Evolutionary conservation across 2,888 invertebrate genomes (phyloP).

Genomic region (Blastobasis lacticolella): DNA sequence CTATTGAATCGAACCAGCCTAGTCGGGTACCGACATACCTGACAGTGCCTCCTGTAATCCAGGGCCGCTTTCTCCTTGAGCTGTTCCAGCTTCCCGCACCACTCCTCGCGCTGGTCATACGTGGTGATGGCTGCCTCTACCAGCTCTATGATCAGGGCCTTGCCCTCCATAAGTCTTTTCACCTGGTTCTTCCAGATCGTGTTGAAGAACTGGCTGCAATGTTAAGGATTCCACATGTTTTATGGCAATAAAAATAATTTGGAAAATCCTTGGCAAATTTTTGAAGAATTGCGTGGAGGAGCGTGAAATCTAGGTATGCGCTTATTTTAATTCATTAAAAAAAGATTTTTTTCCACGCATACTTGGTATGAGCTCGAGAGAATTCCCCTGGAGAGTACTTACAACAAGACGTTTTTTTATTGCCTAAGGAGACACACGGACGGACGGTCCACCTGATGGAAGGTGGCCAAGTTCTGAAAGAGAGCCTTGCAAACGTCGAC

Average conservation of each 20-base stretch:
- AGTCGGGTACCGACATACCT: constrained; percentile 46
- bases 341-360: too few relatives aligned
- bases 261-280: too few relatives aligned
- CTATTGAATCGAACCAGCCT: background rate
- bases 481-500: too few relatives aligned
- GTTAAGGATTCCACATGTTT: background rate
- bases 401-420: background rate
- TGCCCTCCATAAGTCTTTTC: constrained; percentile 83
- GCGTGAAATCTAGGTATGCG: too few relatives aligned
- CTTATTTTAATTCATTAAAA: too few relatives aligned
- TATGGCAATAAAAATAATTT: too few relatives aligned
- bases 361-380: too few relatives aligned
- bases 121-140: constrained; percentile 92
- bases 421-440: background rate
- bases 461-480: background rate
- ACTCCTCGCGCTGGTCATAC: constrained; percentile 90
- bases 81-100: constrained; percentile 85
- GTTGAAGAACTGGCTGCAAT: constrained; percentile 83
- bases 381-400: background rate
- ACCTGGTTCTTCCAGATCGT: constrained; percentile 85
- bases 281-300: too few relatives aligned
- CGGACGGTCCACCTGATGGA: background rate
- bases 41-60: constrained; percentile 63
- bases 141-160: constrained; percentile 87
- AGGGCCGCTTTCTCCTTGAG: constrained; percentile 80